These are phyloP conservation scores for Gerris lacustris DNA, from an alignment of 2,888 invertebrate species.

Conservation along the genomic window DNA sequence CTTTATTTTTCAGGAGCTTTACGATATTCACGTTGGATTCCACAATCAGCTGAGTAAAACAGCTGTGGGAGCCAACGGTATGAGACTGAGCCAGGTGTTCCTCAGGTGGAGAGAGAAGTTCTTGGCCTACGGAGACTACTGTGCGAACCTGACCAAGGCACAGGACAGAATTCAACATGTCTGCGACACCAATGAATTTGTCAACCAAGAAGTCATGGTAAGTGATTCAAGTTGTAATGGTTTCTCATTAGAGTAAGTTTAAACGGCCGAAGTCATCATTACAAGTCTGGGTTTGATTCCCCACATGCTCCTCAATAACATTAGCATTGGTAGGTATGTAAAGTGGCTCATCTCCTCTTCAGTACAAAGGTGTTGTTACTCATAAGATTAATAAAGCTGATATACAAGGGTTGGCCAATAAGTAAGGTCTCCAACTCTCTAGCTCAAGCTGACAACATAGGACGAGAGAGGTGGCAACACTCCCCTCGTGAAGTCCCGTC, in stretches of 20 bases:
- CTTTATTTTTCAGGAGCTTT: constrained; percentile 51
- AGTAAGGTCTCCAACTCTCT: too few species aligned
- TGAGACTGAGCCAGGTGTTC: constrained; percentile 68
- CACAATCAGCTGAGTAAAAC: constrained; percentile 67
- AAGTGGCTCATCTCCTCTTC: too few species aligned
- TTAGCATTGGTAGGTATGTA: too few species aligned
- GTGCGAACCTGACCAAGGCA: constrained; percentile 83
- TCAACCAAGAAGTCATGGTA: constrained; percentile 57
- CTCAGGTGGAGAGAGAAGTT: constrained; percentile 81
- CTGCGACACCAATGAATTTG: constrained; percentile 51
- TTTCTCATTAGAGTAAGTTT: background rate
- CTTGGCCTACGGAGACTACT: constrained; percentile 87
- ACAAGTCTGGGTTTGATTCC: too few species aligned
- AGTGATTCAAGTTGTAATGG: constrained; percentile 33
- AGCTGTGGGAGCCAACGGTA: constrained; percentile 44
- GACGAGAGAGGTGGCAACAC: too few species aligned
- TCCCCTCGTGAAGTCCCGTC: too few species aligned
- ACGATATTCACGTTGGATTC: constrained; percentile 75
- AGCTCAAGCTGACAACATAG: too few species aligned
- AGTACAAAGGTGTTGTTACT: too few species aligned
- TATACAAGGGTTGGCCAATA: too few species aligned
- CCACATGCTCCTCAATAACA: too few species aligned
- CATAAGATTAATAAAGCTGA: too few species aligned
- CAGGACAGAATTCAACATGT: constrained; percentile 65
- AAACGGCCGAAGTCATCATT: background rate